Conservation (phyloP, 2,888 invertebrate genomes). For the Empis stercorea region DNA sequence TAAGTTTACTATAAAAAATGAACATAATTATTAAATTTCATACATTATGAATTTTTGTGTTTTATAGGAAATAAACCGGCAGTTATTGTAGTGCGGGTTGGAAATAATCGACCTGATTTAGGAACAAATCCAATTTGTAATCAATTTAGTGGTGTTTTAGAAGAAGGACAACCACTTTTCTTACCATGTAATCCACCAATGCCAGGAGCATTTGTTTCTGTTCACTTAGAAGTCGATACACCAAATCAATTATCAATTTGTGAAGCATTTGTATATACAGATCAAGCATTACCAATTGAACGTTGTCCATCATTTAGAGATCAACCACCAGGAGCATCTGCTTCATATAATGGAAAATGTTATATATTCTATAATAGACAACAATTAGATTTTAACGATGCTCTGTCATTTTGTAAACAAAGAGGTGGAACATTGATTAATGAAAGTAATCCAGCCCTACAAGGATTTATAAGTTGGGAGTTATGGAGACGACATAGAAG, state of each 20-base stretch:
- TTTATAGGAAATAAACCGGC: slow-evolving; percentile 60
- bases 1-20: slow-evolving; percentile 41
- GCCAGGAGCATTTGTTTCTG: slow-evolving; percentile 89
- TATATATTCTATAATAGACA: slow-evolving; percentile 87
- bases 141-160: slow-evolving; percentile 70
- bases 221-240: slow-evolving; percentile 65
- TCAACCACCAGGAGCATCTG: slow-evolving; percentile 83
- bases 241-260: slow-evolving; percentile 76
- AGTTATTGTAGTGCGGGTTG: slow-evolving; percentile 78
- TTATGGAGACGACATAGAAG: slow-evolving; percentile 82
- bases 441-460: slow-evolving; percentile 85
- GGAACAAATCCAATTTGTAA: slow-evolving; percentile 88
- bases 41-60: background rate
- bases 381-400: slow-evolving; percentile 65
- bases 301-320: slow-evolving; percentile 85
- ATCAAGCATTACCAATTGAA: slow-evolving; percentile 81
- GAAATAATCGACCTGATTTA: slow-evolving; percentile 83
- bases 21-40: background rate
- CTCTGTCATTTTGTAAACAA: slow-evolving; percentile 63
- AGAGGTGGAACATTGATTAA: slow-evolving; percentile 78
- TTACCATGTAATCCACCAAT: slow-evolving; percentile 88
- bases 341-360: slow-evolving; percentile 89
- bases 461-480: slow-evolving; percentile 92
- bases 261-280: slow-evolving; percentile 89
- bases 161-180: slow-evolving; percentile 83